These are phyloP conservation scores for Acleris cristana DNA, from an alignment of 2,888 invertebrate genomes.

Conservation along the genomic window DNA sequence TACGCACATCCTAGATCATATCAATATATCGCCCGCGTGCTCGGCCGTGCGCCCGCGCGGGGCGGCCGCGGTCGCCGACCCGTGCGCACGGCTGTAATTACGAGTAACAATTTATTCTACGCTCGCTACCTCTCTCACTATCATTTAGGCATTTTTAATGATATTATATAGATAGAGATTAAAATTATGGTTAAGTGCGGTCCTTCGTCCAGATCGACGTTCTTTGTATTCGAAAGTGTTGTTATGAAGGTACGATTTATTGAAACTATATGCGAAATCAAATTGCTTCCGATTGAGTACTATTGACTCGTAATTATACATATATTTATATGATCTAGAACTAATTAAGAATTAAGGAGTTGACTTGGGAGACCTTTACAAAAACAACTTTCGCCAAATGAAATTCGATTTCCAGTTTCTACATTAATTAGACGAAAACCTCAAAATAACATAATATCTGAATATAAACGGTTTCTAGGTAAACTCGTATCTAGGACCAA, in stretches of 20 bases:
- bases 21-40: conserved; percentile 76
- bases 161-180: conserved; percentile 68
- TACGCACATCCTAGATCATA: conserved; percentile 84
- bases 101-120: conserved; percentile 72
- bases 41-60: conserved; percentile 63
- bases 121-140: conserved; percentile 80
- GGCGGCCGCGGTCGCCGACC: conserved; percentile 52
- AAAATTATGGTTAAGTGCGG: conserved; percentile 64
- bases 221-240: conserved; percentile 53
- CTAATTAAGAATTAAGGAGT: conserved; percentile 69
- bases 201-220: conserved; percentile 62
- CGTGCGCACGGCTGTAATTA: conserved; percentile 62
- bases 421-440: conserved; percentile 49
- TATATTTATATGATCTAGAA: conserved; percentile 84
- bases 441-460: conserved; percentile 49
- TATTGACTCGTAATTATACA: conserved; percentile 56
- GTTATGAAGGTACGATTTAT: conserved; percentile 31
- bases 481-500: conserved; percentile 58
- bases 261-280: conserved; percentile 47
- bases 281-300: conserved; percentile 50
- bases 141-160: conserved; percentile 74
- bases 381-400: conserved; percentile 47
- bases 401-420: conserved; percentile 44
- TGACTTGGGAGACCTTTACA: conserved; percentile 53
- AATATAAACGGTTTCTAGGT: conserved; percentile 48